Evolutionary conservation across 2,113 vertebrate genomes (phyloP), one percentile per base, ranked within the genome.

Genomic region (Columba livia): DNA sequence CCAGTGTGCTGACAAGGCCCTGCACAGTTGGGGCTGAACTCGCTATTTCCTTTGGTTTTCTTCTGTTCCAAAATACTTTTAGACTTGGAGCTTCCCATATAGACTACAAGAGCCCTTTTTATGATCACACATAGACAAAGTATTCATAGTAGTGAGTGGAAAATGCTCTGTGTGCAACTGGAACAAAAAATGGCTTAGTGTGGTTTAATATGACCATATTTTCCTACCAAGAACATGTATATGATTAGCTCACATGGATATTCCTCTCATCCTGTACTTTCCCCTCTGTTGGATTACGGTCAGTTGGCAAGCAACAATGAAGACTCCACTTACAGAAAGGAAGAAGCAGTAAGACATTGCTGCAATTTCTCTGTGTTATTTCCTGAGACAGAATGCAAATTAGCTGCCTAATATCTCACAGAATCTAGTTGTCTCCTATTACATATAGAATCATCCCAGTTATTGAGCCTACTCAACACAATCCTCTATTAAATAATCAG

Each of bases 151-250:
- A 91, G 26, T 25, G 71, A 94, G 67, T 51, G 56, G 67, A 96
- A 96, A 96, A 94, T 36, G 79, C 79, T 90, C 12, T 40, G 60
- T 95, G 61, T 32, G 90, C 83, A 95, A 69, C 48, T 85, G 83
- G 85, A 96, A 93, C 47, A 79, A 94, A 94, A 93, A 73, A 9
- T 56, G 36, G 58, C 38, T 77, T 79, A 90, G 47, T 56, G 50
- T 87, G 79, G 34, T 85, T 94, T 95, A 95, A 47, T 69, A 88
- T 23, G 31, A 78, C n/a, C 2, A 1, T 38, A 87, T 79, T 94
- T 94, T 91, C 85, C 87, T 85, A 91, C 36, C 36, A 90, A 84
- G 51, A 89, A 86, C 61, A 80, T 53, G 32, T 48, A 60, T 60
- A 67, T 38, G 28, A 77, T 82, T 89, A 77, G 26, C 74, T 93